Evolutionary conservation across 2,888 invertebrate genomes (phyloP), one percentile per base, ranked within the genome.

Genomic region (Dasysyrphus tricinctus): DNA sequence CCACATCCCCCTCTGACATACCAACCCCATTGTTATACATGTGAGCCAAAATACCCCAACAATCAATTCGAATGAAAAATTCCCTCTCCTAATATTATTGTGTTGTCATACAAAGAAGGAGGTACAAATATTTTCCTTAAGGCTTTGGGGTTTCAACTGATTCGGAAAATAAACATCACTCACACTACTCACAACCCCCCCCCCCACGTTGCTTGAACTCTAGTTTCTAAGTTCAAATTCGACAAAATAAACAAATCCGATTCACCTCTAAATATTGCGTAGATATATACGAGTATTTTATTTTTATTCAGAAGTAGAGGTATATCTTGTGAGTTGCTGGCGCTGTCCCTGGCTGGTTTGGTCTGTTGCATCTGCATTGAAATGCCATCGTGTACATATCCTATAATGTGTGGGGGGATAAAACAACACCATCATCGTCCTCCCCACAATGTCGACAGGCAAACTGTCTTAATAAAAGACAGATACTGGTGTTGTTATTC

Each of bases 131-230:
- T 59, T 16, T 54, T 42, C 39, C 16, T 65, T 12, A 51, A 19
- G n/a, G 51, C 19, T 59, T 56, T 65, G 19, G 70, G 57, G 9
- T 54, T 78, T 78, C 70, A 32, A 80, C 14, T 80, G 65, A 73
- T 59, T 65, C 47, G 57, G 19, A 65, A 73, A 79, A 73, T 19
- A 79, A 73, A 79, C 79, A 79, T 5, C 16, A 47, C 56, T 34
- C n/a, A 47, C 24, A 29, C 12, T 24, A 29, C 12, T 24, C 24
- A 34, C 56, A 57, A 65, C 65, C 73, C 51, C 79, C 79, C 47
- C 47, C 47, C 14, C 47, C 3, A 67, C 79, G 79, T 80, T 80
- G 79, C 14, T 54, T 73, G 79, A 80, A 80, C 79, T 80, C 79
- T 65, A n/a, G 57, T 19, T 57, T 56, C 65, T 54, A 73, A 65